Conservation (phyloP, 2,113 vertebrate genomes). For the Psettodes erumei region DNA sequence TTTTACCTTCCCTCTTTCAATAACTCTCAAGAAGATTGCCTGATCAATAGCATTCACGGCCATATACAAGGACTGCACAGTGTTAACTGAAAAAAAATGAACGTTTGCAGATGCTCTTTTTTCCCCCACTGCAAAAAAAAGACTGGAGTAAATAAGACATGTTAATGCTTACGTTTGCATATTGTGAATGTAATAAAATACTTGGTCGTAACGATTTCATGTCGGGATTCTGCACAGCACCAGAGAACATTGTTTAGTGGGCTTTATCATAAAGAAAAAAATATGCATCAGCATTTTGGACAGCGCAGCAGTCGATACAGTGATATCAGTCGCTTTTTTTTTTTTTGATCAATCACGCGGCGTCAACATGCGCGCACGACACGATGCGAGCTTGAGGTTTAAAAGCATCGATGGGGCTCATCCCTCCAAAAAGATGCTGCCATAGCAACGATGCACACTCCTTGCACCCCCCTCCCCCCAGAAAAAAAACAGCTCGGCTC, state of each 20-base stretch:
- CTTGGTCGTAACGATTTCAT: conserved; percentile 42
- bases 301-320: conserved; percentile 40
- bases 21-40: background rate
- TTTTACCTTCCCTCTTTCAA: conserved; percentile 1
- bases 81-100: background rate
- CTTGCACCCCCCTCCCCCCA: too few relatives aligned
- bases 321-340: conserved; percentile 15
- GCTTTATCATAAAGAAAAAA: conserved; percentile 30
- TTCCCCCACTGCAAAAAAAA: background rate
- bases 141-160: background rate
- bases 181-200: conserved; percentile 37
- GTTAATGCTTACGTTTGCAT: conserved; percentile 30
- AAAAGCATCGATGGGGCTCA: conserved; percentile 24
- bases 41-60: background rate
- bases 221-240: conserved; percentile 15
- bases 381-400: conserved; percentile 16
- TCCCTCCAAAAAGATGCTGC: conserved; percentile 48
- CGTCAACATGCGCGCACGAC: background rate
- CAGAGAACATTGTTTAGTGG: conserved; percentile 38
- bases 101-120: background rate
- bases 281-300: conserved; percentile 33
- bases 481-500: conserved; percentile 1
- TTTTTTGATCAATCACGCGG: conserved; percentile 1
- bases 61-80: background rate
- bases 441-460: conserved; percentile 60